Percentiles rank a stretch among this genome's conserved stretches.
Conservation (phyloP, 2,888 invertebrate species). For the Aleiodes leptofemur region DNA sequence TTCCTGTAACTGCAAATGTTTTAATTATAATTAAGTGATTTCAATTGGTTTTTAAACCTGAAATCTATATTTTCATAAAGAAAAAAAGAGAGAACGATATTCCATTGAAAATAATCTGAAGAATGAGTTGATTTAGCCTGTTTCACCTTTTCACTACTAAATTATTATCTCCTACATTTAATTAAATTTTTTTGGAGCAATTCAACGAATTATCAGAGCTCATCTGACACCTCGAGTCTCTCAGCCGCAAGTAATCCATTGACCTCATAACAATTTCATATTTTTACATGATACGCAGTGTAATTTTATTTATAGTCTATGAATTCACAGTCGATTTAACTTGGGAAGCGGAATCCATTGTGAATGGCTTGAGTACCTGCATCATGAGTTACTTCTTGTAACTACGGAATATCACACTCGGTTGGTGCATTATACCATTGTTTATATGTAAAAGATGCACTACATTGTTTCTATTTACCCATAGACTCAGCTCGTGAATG, state of each 20-base stretch:
- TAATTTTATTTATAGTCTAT: slow-evolving; percentile 11
- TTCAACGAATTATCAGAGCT: background rate
- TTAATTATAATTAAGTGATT: too few relatives aligned
- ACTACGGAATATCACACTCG: slow-evolving; percentile 8
- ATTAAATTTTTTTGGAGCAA: too few relatives aligned
- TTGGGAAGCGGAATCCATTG: background rate
- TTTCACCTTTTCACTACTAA: too few relatives aligned
- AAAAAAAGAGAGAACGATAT: too few relatives aligned
- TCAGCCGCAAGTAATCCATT: background rate
- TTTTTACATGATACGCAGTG: background rate
- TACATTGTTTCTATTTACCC: background rate
- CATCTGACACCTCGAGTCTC: background rate
- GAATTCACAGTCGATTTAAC: slow-evolving; percentile 12
- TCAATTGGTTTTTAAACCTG: too few relatives aligned
- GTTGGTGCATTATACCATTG: slow-evolving; percentile 21
- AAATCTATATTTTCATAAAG: too few relatives aligned
- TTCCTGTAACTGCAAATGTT: too few relatives aligned
- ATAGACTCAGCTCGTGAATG: background rate
- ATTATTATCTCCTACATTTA: too few relatives aligned
- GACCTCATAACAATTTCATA: background rate
- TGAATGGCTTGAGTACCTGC: background rate
- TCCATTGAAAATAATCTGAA: too few relatives aligned
- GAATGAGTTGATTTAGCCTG: too few relatives aligned
- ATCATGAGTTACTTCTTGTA: slow-evolving; percentile 4
- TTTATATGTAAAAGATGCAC: slow-evolving; percentile 1